Conservation (phyloP, 2,888 invertebrate genomes). For the Eurois occulta region DNA sequence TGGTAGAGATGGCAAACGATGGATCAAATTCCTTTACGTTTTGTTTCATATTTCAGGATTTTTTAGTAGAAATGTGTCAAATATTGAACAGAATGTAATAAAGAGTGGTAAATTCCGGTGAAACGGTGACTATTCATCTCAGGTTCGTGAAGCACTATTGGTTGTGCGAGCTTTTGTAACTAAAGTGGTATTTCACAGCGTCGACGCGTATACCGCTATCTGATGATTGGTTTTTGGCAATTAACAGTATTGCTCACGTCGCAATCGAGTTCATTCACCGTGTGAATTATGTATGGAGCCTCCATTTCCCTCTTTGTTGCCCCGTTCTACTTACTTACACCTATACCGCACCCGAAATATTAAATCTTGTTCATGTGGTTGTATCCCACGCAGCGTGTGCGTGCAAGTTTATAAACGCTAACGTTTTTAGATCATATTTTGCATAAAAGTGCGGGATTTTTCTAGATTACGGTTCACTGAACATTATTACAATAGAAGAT, state of each 20-base stretch:
- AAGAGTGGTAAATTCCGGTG: slow-evolving; percentile 47
- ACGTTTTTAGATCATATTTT: slow-evolving; percentile 51
- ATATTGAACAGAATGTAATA: slow-evolving; percentile 63
- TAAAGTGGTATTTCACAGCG: slow-evolving; percentile 89
- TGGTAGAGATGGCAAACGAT: slow-evolving; percentile 67
- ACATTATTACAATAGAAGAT: slow-evolving; percentile 53
- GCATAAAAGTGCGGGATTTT: slow-evolving; percentile 45
- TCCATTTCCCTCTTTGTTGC: slow-evolving; percentile 86
- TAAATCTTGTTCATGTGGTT: slow-evolving; percentile 50
- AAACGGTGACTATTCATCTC: slow-evolving; percentile 62
- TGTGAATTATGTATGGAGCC: slow-evolving; percentile 90
- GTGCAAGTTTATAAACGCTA: slow-evolving; percentile 39
- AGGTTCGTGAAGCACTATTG: slow-evolving; percentile 62
- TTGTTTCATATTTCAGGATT: slow-evolving; percentile 24
- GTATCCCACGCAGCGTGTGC: slow-evolving; percentile 55
- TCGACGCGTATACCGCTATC: slow-evolving; percentile 88
- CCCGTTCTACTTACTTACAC: slow-evolving; percentile 73
- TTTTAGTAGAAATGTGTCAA: slow-evolving; percentile 45
- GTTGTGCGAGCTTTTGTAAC: slow-evolving; percentile 82
- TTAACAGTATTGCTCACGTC: slow-evolving; percentile 90
- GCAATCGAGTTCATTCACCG: slow-evolving; percentile 89
- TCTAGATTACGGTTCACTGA: slow-evolving; percentile 50
- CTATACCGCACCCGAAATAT: slow-evolving; percentile 64
- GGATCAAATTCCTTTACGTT: slow-evolving; percentile 11
- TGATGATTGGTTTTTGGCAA: slow-evolving; percentile 91